phyloP scores from a whole-genome alignment of 2,113 vertebrate genomes.

The Oryzias javanicus region DNA sequence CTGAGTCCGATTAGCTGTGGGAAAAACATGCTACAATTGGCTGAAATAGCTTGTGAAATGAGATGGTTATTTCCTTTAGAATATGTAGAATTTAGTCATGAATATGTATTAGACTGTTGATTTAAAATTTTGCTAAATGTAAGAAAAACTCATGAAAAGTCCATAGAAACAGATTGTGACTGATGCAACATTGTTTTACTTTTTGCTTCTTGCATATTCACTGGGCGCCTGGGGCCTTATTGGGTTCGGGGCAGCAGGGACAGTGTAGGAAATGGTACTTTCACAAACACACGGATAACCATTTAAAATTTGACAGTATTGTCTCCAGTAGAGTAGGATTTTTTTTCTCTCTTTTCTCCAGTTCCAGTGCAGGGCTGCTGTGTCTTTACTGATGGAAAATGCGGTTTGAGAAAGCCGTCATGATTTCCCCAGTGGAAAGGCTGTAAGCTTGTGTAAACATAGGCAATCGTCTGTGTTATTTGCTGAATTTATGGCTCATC shows the following conservation, averaged over 20 bases:
- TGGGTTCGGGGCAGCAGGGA: background rate
- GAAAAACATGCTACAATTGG: conserved; percentile 27
- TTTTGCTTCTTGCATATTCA: background rate
- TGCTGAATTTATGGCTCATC: conserved; percentile 12
- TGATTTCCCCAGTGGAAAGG: conserved; percentile 5
- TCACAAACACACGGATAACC: conserved; percentile 3
- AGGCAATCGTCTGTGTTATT: conserved; percentile 7
- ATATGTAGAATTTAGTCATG: background rate
- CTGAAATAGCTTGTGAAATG: conserved; percentile 28
- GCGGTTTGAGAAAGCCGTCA: conserved; percentile 17
- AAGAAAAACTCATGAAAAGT: no score
- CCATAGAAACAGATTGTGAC: background rate
- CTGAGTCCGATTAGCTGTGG: conserved; percentile 21
- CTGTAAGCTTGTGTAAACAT: conserved; percentile 3
- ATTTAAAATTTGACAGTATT: conserved; percentile 2
- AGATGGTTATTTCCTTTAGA: conserved; percentile 24
- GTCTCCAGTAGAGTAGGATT: background rate
- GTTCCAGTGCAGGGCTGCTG: conserved; percentile 2
- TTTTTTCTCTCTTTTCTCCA: background rate
- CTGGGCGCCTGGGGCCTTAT: background rate
- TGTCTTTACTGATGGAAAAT: conserved; percentile 16
- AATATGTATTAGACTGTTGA: conserved; percentile 13
- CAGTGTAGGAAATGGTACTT: background rate
- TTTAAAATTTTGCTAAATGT: background rate
- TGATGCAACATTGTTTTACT: background rate